Evolutionary conservation across 2,113 vertebrate species (phyloP), one percentile per base, ranked within the genome.

Genomic region (Lagopus leucura): DNA sequence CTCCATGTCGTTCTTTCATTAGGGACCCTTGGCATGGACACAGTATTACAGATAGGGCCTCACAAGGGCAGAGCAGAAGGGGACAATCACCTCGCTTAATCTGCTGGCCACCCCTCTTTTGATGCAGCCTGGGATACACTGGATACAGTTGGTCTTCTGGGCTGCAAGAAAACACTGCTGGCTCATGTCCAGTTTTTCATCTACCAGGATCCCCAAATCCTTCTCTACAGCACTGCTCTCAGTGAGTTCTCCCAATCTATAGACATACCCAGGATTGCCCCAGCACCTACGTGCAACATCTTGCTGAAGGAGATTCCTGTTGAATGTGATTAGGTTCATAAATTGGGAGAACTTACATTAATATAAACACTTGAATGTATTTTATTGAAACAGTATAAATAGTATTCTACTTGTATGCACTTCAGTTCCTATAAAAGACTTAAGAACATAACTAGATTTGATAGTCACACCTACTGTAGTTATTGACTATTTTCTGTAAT

Each of bases 401-500:
- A 74, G 8, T 82, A 57, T 80, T 88, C 40, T 70, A 54, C 19
- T 14, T 63, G 11, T 47, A 18, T 50, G 21, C 40, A 60, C 36
- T 89, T 92, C 43, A 72, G 1, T 76, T 76, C 72, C 70, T 65
- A 10, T 84, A 65, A 84, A 93, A 85, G 79, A 30, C 21, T 89
- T 86, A 10, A 57, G 73, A 89, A 47, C 11, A 34, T 90, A 80
- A 92, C 58, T 86, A 55, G 43, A 84, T 93, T 89, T 89, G 81
- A 84, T 81, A 91, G 77, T 89, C 48, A 43, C 4, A 32, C 21
- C 8, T 12, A 14, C 48, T 72, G 40, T 69, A 85, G 34, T 1
- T 76, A 61, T 82, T 20, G 21, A 90, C 20, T 85, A 34, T 79
- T 94, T 93, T 91, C 82, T 87, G 61, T 84, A 64, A 55, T 78